Conservation (phyloP, 2,888 invertebrate species). For the Patella caerulea region DNA sequence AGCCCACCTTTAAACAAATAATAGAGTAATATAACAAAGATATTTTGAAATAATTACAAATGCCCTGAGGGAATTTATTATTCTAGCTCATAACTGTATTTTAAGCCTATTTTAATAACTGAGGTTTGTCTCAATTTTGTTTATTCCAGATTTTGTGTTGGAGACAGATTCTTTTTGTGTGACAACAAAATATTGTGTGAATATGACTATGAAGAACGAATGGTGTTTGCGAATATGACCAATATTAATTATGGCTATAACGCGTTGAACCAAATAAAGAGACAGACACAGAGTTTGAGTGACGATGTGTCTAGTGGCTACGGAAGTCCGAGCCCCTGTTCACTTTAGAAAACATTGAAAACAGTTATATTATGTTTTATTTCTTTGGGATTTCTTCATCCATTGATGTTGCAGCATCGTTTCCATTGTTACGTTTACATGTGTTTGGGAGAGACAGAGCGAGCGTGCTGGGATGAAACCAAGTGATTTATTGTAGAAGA, state of each 20-base stretch:
- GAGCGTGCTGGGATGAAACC: too few relatives aligned
- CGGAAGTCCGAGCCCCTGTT: constrained; percentile 78
- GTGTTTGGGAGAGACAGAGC: too few relatives aligned
- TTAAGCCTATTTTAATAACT: neutral
- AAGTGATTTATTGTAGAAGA: too few relatives aligned
- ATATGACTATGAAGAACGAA: constrained; percentile 92
- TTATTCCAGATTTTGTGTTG: constrained; percentile 90
- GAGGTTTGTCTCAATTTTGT: constrained; percentile 19
- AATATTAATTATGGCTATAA: constrained; percentile 75
- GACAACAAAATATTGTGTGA: constrained; percentile 95
- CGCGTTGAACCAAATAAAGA: constrained; percentile 84
- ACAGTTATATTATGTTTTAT: too few relatives aligned
- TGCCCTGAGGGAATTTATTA: neutral
- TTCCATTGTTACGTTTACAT: too few relatives aligned
- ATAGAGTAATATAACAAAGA: neutral
- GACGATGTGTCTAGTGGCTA: constrained; percentile 86
- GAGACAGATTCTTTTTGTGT: constrained; percentile 92
- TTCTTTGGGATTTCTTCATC: too few relatives aligned
- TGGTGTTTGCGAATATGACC: constrained; percentile 88
- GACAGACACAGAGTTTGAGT: constrained; percentile 71
- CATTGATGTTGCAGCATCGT: too few relatives aligned
- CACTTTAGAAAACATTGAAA: constrained; percentile 49
- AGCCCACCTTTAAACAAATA: neutral
- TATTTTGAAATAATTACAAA: neutral
- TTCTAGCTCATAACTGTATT: neutral